A percentile compares a stretch with the other conserved stretches of the same genome.
Evolutionary conservation across 35 echinoderm and acorn worm genomes (phyloP).

Genomic region (Lytechinus pictus): DNA sequence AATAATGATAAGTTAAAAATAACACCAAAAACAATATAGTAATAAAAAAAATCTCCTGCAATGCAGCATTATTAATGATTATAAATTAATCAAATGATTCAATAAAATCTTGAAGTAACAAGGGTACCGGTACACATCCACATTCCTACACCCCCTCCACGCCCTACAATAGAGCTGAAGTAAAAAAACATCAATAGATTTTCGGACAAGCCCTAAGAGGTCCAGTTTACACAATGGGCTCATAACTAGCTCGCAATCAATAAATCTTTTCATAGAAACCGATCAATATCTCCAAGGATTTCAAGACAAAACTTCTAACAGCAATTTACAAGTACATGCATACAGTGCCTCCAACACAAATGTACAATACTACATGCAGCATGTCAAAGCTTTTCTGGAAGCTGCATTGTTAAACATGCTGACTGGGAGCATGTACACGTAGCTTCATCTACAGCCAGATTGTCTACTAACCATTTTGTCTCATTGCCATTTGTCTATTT

Average conservation of each 20-base stretch:
- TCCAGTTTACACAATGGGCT: neutral
- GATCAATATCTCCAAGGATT: slow-evolving; percentile 37
- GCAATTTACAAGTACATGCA: neutral
- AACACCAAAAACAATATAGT: too few relatives aligned
- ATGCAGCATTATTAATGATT: too few relatives aligned
- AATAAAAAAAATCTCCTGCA: too few relatives aligned
- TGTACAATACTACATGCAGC: neutral
- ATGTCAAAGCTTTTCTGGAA: too few relatives aligned
- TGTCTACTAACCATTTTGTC: too few relatives aligned
- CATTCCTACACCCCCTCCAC: neutral
- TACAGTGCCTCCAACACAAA: neutral
- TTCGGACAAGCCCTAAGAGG: neutral
- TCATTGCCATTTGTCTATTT: too few relatives aligned
- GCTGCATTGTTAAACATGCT: too few relatives aligned
- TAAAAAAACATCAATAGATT: neutral
- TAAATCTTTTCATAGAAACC: neutral
- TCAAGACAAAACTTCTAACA: neutral
- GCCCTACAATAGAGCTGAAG: neutral
- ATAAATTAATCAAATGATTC: neutral
- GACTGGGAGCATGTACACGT: too few relatives aligned
- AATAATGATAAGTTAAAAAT: too few relatives aligned
- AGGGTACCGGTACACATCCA: neutral
- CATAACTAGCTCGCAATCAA: neutral
- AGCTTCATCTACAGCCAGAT: too few relatives aligned
- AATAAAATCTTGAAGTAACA: neutral